These are phyloP conservation scores for Anas flavirostris DNA, from an alignment of 2,797 vertebrate species.

Conservation along the genomic window DNA sequence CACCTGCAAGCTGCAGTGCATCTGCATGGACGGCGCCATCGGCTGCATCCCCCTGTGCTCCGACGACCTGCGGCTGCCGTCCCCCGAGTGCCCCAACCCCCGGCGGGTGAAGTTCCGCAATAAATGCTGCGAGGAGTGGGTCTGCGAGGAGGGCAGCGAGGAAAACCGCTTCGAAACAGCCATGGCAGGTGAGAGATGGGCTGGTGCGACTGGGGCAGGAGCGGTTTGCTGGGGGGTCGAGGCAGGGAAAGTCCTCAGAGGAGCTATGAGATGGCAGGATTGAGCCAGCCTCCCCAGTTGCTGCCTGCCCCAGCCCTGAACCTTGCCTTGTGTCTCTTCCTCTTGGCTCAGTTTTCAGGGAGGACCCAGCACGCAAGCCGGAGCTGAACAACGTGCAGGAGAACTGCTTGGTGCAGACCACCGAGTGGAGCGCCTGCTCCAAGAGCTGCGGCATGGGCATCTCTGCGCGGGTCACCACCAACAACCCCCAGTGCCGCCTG, in stretches of 20 bases:
- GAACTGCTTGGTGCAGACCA: conserved; percentile 85
- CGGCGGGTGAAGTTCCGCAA: conserved; percentile 67
- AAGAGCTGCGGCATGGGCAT: conserved; percentile 82
- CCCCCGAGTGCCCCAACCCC: conserved; percentile 76
- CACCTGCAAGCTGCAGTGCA: conserved; percentile 82
- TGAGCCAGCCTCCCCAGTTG: too few species aligned
- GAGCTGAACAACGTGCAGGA: conserved; percentile 72
- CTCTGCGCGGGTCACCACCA: conserved; percentile 81
- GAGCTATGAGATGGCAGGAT: too few species aligned
- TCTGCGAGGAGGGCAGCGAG: conserved; percentile 69
- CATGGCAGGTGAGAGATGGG: conserved; percentile 68
- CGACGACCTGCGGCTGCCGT: conserved; percentile 67
- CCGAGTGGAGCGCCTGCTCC: conserved; percentile 81
- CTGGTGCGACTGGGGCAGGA: rapidly evolving
- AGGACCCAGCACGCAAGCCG: conserved; percentile 12
- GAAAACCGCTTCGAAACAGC: conserved; percentile 64
- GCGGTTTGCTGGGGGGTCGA: not conserved
- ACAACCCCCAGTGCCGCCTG: conserved; percentile 81
- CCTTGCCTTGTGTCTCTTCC: not conserved
- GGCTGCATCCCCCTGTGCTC: conserved; percentile 81
- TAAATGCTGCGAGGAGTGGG: conserved; percentile 83
- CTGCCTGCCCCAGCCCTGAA: not conserved
- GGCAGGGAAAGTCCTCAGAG: not conserved
- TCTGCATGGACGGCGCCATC: conserved; percentile 83
- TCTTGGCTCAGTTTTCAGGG: conserved; percentile 67